These are phyloP conservation scores for Sprattus sprattus DNA, from an alignment of 2,113 vertebrate genomes.

Conservation along the genomic window DNA sequence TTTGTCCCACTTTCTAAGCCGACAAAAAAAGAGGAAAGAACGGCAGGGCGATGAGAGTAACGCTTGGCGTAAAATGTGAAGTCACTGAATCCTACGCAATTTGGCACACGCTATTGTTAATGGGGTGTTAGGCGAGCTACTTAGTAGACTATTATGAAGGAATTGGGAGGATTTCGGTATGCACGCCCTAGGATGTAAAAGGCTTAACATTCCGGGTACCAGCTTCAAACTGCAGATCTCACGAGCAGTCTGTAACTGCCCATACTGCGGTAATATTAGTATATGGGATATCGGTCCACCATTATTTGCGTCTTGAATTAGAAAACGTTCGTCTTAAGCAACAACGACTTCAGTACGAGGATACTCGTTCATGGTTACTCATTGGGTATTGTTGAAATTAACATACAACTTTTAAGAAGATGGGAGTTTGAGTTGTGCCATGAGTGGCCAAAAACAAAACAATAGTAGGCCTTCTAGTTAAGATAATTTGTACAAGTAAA, in stretches of 20 bases:
- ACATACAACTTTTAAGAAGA: background rate
- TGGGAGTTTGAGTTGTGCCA: background rate
- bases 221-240: constrained; percentile 17
- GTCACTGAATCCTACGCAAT: background rate
- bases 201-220: constrained; percentile 35
- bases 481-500: background rate
- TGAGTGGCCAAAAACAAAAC: background rate
- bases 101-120: constrained; percentile 7
- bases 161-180: constrained; percentile 10
- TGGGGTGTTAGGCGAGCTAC: constrained; percentile 24
- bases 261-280: constrained; percentile 13
- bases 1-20: constrained; percentile 38
- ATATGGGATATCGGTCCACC: background rate
- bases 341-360: background rate
- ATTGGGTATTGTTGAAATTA: background rate
- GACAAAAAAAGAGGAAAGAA: constrained; percentile 32
- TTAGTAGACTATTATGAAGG: constrained; percentile 4
- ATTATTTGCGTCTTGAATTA: background rate
- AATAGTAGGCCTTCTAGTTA: background rate
- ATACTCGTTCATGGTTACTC: no score
- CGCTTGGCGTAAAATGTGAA: constrained; percentile 10
- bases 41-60: background rate
- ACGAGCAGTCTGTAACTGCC: constrained; percentile 5
- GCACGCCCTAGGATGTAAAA: background rate
- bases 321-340: background rate